Evolutionary conservation across 2,113 vertebrate species (phyloP), one percentile per base, ranked within the genome.

Genomic region (Cyphomyrus plagiostoma): DNA sequence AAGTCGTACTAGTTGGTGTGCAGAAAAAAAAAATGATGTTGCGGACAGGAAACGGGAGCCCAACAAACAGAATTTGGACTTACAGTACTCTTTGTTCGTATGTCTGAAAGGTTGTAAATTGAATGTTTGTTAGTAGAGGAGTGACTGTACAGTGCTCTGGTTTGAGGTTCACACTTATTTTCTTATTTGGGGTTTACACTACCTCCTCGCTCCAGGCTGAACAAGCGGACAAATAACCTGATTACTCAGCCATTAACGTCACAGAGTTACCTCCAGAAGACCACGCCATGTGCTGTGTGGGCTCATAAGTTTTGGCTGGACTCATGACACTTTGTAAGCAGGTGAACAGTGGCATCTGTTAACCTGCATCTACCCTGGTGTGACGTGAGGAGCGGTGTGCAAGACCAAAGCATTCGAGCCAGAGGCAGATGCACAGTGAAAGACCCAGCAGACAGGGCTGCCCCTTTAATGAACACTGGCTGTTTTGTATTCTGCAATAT

Each of bases 221-320:
- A 70, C 10, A 13, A 70, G n/a, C 10, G 3, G n/a, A 70, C n/a
- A 10, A 4, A 88, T 87, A 85, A 82, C 49, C 90, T 92, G 91
- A 91, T 95, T 94, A 94, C 89, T 90, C 95, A 92, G 94, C 93
- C 92, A 84, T 90, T n/a, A 58, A 89, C 90, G 91, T 93, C 93
- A 89, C 86, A 49, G 45, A 26, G 82, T 91, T 91, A 93, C 90
- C 56, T 77, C 80, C 26, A 88, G 86, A 87, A 87, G 89, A 89
- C 88, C 91, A 93, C 91, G 92, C 92, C 94, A 94, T 93, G 94
- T 66, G 62, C 26, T 11, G 9, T 30, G n/a, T 11, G 9, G 26
- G 93, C 93, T 89, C 21, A 26, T 42, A 35, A 50, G 26, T 1
- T 15, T 6, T n/a, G 17, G 82, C 30, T 49, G 87, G 91, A 87